phyloP scores from a whole-genome alignment of 2,888 invertebrate genomes.

The Epirrhoe tristata region DNA sequence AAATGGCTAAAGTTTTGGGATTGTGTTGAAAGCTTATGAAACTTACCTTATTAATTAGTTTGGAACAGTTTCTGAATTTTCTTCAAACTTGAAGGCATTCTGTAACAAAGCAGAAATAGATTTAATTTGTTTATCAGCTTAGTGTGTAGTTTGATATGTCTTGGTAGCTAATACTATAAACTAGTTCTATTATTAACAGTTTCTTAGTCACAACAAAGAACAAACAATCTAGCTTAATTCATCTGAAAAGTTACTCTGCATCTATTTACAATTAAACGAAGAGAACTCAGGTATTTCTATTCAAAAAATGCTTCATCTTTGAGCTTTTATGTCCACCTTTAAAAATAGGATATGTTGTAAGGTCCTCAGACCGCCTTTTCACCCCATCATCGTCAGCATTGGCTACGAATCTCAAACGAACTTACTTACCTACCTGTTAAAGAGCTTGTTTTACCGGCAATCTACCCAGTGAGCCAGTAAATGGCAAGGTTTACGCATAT shows the following conservation, averaged over 20 bases:
- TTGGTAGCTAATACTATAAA: not conserved
- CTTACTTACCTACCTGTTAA: not conserved
- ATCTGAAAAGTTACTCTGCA: too few relatives aligned
- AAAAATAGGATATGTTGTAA: too few relatives aligned
- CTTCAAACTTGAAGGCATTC: conserved; percentile 27
- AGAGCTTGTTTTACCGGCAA: not conserved
- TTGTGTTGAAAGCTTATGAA: conserved; percentile 24
- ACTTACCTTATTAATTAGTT: conserved; percentile 37
- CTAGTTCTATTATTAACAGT: too few relatives aligned
- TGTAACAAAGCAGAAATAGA: conserved; percentile 34
- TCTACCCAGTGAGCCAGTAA: conserved; percentile 10
- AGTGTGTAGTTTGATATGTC: not conserved
- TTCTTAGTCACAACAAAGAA: not conserved
- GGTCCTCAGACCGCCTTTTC: too few relatives aligned
- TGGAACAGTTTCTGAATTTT: conserved; percentile 28
- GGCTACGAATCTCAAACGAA: too few relatives aligned
- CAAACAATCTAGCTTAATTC: too few relatives aligned
- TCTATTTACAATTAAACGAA: too few relatives aligned
- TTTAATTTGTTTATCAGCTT: conserved; percentile 10
- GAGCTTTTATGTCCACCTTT: too few relatives aligned
- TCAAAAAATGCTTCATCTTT: too few relatives aligned
- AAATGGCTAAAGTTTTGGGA: conserved; percentile 14
- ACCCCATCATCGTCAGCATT: too few relatives aligned
- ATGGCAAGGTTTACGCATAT: conserved; percentile 16
- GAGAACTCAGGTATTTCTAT: too few relatives aligned